Evolutionary conservation across 2,113 vertebrate species (phyloP), one percentile per base, ranked within the genome.

Genomic region (Bungarus multicinctus): DNA sequence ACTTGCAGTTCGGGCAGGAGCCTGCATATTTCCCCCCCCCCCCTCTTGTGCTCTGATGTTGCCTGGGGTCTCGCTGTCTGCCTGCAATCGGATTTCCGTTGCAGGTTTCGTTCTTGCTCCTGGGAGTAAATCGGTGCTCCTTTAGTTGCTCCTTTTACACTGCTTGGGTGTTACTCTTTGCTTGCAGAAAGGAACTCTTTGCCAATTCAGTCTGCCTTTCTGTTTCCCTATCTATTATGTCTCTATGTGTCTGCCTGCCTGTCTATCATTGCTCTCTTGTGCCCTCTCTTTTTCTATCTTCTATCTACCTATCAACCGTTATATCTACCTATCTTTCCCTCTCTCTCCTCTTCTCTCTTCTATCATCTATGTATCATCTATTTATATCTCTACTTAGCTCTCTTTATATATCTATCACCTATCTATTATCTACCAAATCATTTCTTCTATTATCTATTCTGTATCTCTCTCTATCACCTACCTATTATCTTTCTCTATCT

Each of bases 21-120:
- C 4, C 9, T 25, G 11, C 9, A 1, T n/a, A 8, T n/a, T 9
- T 30, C 30, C 3, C 30, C 0, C 23, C 14, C 4, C 6, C 47
- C 47, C 6, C 47, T 1, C 5, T 7, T 7, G 1, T 27, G 12
- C 27, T 30, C 89, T 60, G 25, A 27, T 18, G 52, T 50, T 47
- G 43, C 57, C 58, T 69, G 43, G 45, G 1, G 30, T 58, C 50
- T 87, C 27, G 27, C 16, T 53, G 14, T n/a, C 30, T n/a, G 47
- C 16, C 2, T 20, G 20, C 27, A 18, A n/a, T 53, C 6, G 2
- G 30, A 18, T 47, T 47, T 47, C 50, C 4, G 2, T 52, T 52
- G 23, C 47, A n/a, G 86, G n/a, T 30, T 87, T 53, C 0, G 2
- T 6, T 16, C 85, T 50, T 27, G 85, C 85, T 87, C 43, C 23